Evolutionary conservation across 1,140 invertebrate species (phyloP).

Genomic region (Solenopsis invicta): DNA sequence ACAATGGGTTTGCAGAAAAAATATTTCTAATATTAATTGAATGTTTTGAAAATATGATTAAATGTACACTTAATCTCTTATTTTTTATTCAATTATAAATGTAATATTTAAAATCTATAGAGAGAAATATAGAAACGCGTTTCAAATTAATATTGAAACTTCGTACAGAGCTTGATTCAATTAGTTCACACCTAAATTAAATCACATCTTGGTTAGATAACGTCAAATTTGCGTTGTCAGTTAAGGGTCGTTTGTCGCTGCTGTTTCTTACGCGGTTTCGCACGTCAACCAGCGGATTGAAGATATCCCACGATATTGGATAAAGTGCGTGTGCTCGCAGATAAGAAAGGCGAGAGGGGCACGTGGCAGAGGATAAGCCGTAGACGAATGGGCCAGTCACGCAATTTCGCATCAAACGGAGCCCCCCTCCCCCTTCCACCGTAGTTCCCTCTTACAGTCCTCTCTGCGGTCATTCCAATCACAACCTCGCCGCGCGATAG

Average conservation of each 20-base stretch:
- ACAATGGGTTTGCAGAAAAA: neutral
- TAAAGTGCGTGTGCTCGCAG: conserved; percentile 74
- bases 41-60: neutral
- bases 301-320: conserved; percentile 71
- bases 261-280: conserved; percentile 14
- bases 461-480: neutral
- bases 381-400: conserved; percentile 77
- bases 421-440: neutral
- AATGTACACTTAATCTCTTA: neutral
- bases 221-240: neutral
- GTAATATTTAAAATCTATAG: neutral
- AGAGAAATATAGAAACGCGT: neutral
- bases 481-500: conserved; percentile 30
- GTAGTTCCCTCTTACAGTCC: conserved; percentile 9
- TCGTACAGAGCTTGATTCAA: neutral
- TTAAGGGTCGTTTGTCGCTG: conserved; percentile 18
- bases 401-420: conserved; percentile 74
- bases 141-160: neutral
- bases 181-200: neutral
- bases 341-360: conserved; percentile 71
- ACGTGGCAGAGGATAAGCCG: conserved; percentile 74
- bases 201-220: conserved; percentile 6
- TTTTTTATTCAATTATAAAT: neutral
- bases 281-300: conserved; percentile 65
- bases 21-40: neutral